Evolutionary conservation across 2,888 invertebrate genomes (phyloP).

Genomic region (Harpagoxenus sublaevis): DNA sequence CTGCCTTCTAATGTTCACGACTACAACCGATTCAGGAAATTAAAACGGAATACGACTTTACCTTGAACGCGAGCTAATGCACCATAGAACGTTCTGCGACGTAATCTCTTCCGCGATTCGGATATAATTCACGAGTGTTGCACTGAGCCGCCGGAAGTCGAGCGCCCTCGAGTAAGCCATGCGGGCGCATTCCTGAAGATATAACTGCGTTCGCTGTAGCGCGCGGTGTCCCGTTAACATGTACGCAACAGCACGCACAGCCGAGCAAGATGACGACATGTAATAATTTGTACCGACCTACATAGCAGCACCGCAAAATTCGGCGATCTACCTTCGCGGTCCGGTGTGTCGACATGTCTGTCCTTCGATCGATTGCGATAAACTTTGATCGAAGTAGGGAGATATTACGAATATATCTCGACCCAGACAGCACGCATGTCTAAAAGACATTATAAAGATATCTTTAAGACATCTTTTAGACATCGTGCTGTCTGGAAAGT

Average conservation of each 20-base stretch:
- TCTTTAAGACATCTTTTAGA: too few relatives aligned
- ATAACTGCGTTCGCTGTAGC: conserved; percentile 56
- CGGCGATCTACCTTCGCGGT: conserved; percentile 13
- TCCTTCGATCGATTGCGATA: not conserved
- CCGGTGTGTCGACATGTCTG: not conserved
- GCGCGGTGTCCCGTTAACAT: conserved; percentile 68
- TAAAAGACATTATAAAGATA: too few relatives aligned
- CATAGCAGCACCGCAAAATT: conserved; percentile 53
- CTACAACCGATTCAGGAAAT: conserved; percentile 21
- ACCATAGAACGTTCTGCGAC: conserved; percentile 29
- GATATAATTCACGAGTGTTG: conserved; percentile 57
- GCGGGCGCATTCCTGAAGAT: conserved; percentile 64
- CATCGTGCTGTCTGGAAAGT: too few relatives aligned
- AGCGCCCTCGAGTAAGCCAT: conserved; percentile 62
- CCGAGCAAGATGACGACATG: conserved; percentile 63
- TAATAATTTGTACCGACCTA: conserved; percentile 66
- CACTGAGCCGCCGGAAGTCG: conserved; percentile 70
- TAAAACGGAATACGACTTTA: conserved; percentile 39
- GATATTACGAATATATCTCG: not conserved
- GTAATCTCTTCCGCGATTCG: conserved; percentile 16
- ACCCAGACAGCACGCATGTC: too few relatives aligned
- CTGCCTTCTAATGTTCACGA: not conserved
- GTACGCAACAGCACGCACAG: conserved; percentile 54
- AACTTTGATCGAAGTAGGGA: not conserved
- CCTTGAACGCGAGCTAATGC: conserved; percentile 17